phyloP scores from a whole-genome alignment of 2,888 invertebrate species.

The Lagria hirta region DNA sequence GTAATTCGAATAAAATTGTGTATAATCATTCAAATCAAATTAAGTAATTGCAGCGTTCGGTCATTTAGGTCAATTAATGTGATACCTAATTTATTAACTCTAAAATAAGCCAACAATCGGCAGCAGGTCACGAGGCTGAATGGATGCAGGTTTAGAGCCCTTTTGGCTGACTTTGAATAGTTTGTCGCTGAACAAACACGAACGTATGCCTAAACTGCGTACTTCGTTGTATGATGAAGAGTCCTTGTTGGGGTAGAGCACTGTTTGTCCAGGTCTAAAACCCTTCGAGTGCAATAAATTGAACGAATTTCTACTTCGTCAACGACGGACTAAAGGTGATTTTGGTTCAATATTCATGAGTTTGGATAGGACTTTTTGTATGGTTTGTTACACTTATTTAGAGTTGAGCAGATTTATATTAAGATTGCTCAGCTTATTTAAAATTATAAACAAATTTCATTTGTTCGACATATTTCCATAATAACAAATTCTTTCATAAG shows the following conservation, averaged over 20 bases:
- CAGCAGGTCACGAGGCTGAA: too few species aligned
- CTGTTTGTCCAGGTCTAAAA: constrained; percentile 13
- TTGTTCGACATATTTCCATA: too few species aligned
- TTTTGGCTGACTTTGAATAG: constrained; percentile 16
- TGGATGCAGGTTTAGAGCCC: too few species aligned
- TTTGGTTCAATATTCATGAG: constrained; percentile 16
- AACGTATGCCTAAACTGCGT: constrained; percentile 8
- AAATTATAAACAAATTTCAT: constrained; percentile 10
- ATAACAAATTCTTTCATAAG: too few species aligned
- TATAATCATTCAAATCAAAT: too few species aligned
- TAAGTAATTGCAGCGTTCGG: too few species aligned
- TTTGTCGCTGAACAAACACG: constrained; percentile 14
- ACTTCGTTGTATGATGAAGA: constrained; percentile 8
- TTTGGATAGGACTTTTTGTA: constrained; percentile 4
- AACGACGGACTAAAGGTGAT: constrained; percentile 8
- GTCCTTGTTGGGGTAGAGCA: constrained; percentile 3
- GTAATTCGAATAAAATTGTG: too few species aligned
- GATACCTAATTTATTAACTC: too few species aligned
- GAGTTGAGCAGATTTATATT: constrained; percentile 16
- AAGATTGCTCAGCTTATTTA: constrained; percentile 10
- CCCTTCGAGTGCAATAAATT: constrained; percentile 14
- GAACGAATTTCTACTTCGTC: constrained; percentile 16
- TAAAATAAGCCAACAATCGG: too few species aligned
- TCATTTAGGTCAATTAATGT: too few species aligned
- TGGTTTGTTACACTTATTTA: constrained; percentile 8